A percentile compares a stretch with the other conserved stretches of the same genome.
phyloP scores from a whole-genome alignment of 35 echinoderm and acorn worm genomes.

The Stichopus chloronotus region DNA sequence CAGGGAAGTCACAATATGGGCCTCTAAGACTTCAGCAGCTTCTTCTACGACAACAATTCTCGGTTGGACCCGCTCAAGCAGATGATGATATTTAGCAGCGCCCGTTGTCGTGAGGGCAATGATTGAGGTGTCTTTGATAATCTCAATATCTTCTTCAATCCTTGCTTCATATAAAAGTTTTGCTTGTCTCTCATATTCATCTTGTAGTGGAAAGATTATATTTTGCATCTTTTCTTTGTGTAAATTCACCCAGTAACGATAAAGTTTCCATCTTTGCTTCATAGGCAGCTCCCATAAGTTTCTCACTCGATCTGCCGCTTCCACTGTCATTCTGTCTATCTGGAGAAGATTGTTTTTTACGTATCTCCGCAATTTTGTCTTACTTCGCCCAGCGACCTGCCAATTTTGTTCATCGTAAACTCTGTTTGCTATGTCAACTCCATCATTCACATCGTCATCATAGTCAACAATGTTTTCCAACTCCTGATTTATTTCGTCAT shows the following conservation, averaged over 20 bases:
- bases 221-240: neutral
- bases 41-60: conserved; percentile 91
- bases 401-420: neutral
- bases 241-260: conserved; percentile 67
- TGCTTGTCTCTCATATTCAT: conserved; percentile 51
- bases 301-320: neutral
- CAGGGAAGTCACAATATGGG: conserved; percentile 82
- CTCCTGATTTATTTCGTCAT: neutral
- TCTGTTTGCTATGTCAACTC: neutral
- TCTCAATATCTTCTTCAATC: conserved; percentile 60
- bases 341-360: neutral
- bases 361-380: neutral
- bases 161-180: conserved; percentile 36
- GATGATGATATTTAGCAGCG: conserved; percentile 71
- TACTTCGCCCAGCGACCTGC: neutral
- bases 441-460: conserved; percentile 5
- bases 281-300: conserved; percentile 70
- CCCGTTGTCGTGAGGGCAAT: conserved; percentile 88
- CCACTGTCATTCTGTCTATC: conserved; percentile 42
- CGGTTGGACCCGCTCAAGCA: conserved; percentile 77
- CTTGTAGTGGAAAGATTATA: conserved; percentile 19
- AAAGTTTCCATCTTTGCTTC: conserved; percentile 72
- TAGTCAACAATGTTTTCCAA: neutral
- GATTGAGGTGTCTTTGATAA: conserved; percentile 59
- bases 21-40: conserved; percentile 95